phyloP scores from a whole-genome alignment of 2,888 invertebrate species.

The Agrotis ipsilon region DNA sequence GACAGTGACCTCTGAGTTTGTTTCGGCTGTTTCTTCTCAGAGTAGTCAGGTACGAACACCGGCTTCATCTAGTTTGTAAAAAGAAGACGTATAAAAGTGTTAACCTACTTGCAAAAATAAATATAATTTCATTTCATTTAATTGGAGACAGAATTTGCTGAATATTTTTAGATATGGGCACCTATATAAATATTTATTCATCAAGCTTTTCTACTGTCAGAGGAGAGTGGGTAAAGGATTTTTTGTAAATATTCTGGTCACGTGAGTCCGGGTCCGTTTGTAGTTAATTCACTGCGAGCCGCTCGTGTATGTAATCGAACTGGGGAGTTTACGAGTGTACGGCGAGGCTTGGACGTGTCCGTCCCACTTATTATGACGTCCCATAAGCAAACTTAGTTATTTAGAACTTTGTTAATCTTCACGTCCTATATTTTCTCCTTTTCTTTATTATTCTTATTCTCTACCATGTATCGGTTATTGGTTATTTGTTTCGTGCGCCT shows the following conservation, averaged over 20 bases:
- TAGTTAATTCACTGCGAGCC: conserved; percentile 81
- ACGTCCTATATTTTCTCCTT: conserved; percentile 66
- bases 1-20: too few relatives aligned
- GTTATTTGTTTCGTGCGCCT: conserved; percentile 42
- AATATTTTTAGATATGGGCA: conserved; percentile 14
- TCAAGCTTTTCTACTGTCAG: conserved; percentile 66
- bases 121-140: too few relatives aligned
- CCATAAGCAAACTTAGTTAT: conserved; percentile 71
- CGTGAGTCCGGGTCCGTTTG: conserved; percentile 76
- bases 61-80: too few relatives aligned
- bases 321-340: conserved; percentile 79
- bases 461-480: conserved; percentile 55
- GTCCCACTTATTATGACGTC: conserved; percentile 74
- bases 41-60: too few relatives aligned
- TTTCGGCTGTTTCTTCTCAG: too few relatives aligned
- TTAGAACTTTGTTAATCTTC: conserved; percentile 70
- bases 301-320: conserved; percentile 82
- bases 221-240: conserved; percentile 70
- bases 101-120: too few relatives aligned
- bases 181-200: conserved; percentile 63
- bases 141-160: neutral
- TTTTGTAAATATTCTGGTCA: conserved; percentile 79
- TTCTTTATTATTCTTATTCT: conserved; percentile 66
- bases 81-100: too few relatives aligned
- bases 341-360: conserved; percentile 74